A percentile compares a stretch with the other conserved stretches of the same genome.
Conservation (phyloP, 2,797 vertebrate species). For the Buceros bicornis region DNA sequence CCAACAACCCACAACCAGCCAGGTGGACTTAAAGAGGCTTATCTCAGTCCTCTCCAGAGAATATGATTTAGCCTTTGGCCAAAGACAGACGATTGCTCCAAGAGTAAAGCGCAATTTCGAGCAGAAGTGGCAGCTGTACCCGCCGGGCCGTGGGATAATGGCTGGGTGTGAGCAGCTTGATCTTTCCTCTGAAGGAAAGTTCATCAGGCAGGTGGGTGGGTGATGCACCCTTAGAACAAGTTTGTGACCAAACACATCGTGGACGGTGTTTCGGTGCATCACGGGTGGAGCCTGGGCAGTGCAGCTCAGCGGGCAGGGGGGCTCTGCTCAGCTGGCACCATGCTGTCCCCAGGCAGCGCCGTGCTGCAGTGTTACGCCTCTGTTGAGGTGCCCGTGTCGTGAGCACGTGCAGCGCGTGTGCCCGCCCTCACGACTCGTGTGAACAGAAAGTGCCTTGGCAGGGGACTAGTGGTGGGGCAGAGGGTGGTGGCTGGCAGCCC, state of each 20-base stretch:
- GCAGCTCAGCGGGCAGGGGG: accelerated
- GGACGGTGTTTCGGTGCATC: accelerated
- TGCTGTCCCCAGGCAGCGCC: not conserved
- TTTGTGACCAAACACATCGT: accelerated
- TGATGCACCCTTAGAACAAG: not conserved
- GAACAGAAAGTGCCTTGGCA: not conserved
- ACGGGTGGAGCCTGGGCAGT: accelerated
- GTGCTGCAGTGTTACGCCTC: accelerated
- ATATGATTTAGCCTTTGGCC: not conserved
- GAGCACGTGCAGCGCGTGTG: accelerated
- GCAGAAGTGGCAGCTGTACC: not conserved
- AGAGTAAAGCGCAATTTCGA: not conserved
- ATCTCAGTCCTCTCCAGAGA: not conserved
- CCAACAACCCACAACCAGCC: not conserved
- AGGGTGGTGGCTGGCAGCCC: not conserved
- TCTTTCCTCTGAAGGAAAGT: not conserved
- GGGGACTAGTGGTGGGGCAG: not conserved
- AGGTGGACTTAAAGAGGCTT: not conserved
- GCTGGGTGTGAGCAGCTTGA: not conserved
- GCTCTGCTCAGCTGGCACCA: not conserved
- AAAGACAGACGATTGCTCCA: not conserved
- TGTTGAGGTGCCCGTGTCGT: not conserved
- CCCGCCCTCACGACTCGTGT: accelerated
- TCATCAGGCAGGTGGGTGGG: not conserved
- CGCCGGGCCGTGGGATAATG: accelerated